phyloP scores from a whole-genome alignment of 2,888 invertebrate genomes.

The Caenorhabditis sinica region DNA sequence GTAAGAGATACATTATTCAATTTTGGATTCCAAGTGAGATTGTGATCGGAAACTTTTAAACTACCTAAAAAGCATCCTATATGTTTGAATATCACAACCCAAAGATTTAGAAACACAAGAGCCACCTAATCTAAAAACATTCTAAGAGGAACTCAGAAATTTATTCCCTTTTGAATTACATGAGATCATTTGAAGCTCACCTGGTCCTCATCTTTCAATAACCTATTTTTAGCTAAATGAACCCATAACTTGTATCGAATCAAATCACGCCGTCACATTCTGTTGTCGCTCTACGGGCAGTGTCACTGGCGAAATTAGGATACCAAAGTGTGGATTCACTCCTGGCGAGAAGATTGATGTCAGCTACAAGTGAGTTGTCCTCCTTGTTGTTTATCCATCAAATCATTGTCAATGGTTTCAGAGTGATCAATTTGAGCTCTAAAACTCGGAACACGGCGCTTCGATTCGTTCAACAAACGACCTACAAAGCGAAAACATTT shows the following conservation, averaged over 20 bases:
- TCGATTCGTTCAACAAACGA: slow-evolving; percentile 68
- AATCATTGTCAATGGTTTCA: slow-evolving; percentile 29
- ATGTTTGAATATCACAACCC: too few species aligned
- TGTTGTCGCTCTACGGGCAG: slow-evolving; percentile 81
- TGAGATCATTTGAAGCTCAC: not conserved
- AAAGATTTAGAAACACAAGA: too few species aligned
- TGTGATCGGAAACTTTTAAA: too few species aligned
- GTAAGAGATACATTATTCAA: too few species aligned
- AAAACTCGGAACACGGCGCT: slow-evolving; percentile 55
- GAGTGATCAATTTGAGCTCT: slow-evolving; percentile 70
- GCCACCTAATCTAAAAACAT: too few species aligned
- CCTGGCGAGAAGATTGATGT: slow-evolving; percentile 78
- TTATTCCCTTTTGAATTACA: not conserved
- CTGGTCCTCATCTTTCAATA: not conserved
- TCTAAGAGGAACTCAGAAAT: not conserved
- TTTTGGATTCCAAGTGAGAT: too few species aligned
- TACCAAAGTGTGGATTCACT: slow-evolving; percentile 81
- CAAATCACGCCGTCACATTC: slow-evolving; percentile 77
- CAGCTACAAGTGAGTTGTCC: slow-evolving; percentile 64
- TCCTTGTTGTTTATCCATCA: not conserved
- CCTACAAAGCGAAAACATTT: slow-evolving; percentile 82
- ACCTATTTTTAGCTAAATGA: slow-evolving; percentile 74
- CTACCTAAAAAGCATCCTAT: too few species aligned
- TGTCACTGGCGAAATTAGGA: slow-evolving; percentile 76
- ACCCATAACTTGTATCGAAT: slow-evolving; percentile 76